phyloP scores from a whole-genome alignment of 2,797 vertebrate species.

The Anniella stebbinsi region DNA sequence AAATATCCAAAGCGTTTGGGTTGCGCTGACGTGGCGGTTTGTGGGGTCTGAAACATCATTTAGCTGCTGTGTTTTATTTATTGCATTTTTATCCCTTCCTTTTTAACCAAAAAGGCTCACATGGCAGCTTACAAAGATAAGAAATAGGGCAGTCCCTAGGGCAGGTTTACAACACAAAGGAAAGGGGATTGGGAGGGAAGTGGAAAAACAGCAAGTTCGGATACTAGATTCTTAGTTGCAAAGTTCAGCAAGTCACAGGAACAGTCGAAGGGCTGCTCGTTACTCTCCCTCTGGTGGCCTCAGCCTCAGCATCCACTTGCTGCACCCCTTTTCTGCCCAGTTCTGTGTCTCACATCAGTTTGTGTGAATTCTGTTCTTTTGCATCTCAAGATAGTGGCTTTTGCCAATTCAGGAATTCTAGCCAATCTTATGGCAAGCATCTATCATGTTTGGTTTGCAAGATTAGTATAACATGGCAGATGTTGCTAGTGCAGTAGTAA shows the following conservation, averaged over 20 bases:
- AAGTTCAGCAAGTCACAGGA: no score
- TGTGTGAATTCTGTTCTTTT: neutral
- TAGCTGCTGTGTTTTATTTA: neutral
- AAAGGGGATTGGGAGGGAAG: no score
- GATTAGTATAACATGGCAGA: neutral
- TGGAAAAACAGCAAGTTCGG: no score
- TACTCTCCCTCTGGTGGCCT: no score
- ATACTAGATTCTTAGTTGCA: no score
- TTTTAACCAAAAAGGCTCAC: neutral
- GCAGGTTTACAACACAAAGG: no score
- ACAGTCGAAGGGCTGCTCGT: no score
- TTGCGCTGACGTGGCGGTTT: neutral
- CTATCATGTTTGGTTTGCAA: neutral
- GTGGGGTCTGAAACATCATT: neutral
- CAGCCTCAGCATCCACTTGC: neutral
- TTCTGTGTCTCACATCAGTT: neutral
- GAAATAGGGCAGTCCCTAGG: no score
- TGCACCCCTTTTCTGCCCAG: neutral
- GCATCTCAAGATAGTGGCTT: neutral
- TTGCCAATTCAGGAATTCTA: neutral
- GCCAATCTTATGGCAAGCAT: neutral
- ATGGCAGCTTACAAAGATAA: no score
- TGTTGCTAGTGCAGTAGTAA: neutral
- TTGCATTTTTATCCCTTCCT: neutral
- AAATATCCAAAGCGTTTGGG: neutral